phyloP scores from a whole-genome alignment of 1,140 invertebrate species.

The Meloidogyne floridensis region DNA sequence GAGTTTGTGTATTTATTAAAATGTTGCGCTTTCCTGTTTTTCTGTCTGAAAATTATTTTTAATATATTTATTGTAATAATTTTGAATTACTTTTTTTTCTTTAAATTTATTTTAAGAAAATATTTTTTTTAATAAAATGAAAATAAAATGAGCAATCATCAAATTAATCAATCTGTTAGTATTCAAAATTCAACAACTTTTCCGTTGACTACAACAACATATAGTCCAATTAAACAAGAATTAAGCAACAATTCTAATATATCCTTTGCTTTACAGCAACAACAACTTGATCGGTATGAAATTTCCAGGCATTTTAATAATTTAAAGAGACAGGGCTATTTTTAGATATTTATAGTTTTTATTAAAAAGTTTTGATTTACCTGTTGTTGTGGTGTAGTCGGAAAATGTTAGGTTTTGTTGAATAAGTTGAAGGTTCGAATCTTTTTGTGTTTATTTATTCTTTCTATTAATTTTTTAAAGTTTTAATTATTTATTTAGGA shows the following conservation, averaged over 20 bases:
- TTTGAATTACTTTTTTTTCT: not conserved
- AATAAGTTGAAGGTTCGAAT: not conserved
- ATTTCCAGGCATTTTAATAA: not conserved
- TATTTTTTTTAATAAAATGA: not conserved
- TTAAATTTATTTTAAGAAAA: not conserved
- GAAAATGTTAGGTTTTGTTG: too few relatives aligned
- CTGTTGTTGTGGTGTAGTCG: not conserved
- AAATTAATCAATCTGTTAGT: not conserved
- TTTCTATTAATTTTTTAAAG: not conserved
- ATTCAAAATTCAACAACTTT: slow-evolving; percentile 1
- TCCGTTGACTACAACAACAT: not conserved
- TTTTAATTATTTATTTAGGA: not conserved
- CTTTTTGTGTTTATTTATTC: not conserved
- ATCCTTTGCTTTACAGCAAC: not conserved
- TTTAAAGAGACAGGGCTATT: not conserved
- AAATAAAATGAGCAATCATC: not conserved
- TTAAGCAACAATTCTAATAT: not conserved
- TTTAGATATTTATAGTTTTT: not conserved
- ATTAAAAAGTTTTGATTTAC: too few relatives aligned
- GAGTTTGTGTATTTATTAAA: not conserved
- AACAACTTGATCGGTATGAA: not conserved
- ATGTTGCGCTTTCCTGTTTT: slow-evolving; percentile 8
- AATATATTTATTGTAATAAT: not conserved
- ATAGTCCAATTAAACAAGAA: slow-evolving; percentile 3
- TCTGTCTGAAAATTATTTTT: slow-evolving; percentile 1